phyloP scores from a whole-genome alignment of 2,113 vertebrate species.

The Bettongia penicillata region DNA sequence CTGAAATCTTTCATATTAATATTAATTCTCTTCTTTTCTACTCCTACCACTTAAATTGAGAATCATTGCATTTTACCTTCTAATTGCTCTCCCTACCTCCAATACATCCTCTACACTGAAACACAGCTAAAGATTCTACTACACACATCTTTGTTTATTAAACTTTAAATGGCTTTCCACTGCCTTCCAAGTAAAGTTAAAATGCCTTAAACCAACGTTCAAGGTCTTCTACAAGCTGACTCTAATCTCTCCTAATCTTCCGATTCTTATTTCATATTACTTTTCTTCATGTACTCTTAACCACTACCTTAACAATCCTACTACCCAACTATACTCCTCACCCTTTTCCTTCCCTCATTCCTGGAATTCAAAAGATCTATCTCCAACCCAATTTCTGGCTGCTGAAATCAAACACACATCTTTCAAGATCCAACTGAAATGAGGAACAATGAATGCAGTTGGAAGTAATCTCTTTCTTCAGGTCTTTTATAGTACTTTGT shows the following conservation, averaged over 20 bases:
- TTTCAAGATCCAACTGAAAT: not conserved
- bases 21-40: no score
- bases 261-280: not conserved
- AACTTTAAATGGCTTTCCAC: no score
- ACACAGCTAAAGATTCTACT: no score
- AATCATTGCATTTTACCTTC: no score
- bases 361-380: not conserved
- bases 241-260: not conserved
- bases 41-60: no score
- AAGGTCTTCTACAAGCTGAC: not conserved
- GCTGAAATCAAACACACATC: not conserved
- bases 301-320: not conserved
- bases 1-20: no score
- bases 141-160: no score
- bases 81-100: no score
- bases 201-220: not conserved
- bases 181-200: no score
- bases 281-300: not conserved
- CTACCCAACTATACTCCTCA: not conserved
- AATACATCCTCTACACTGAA: no score
- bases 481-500: not conserved
- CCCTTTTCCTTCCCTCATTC: not conserved
- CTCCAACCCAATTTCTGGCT: no score
- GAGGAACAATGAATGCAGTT: not conserved
- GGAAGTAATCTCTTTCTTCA: not conserved